These are phyloP conservation scores for Molothrus ater DNA, from an alignment of 2,797 vertebrate genomes.

Conservation along the genomic window DNA sequence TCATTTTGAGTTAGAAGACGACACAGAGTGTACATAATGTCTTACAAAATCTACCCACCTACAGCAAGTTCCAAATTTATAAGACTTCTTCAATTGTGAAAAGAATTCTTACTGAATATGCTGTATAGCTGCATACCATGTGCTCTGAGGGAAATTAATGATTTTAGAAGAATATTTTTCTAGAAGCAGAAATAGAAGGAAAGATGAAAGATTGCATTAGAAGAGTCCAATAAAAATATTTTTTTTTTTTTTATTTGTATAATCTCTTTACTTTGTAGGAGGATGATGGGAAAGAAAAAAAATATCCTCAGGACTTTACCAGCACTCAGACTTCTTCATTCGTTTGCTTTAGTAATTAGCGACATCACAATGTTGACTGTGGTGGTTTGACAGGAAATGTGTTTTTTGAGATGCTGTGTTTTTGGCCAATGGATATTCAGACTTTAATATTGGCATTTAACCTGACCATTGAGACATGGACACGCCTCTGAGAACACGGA, in stretches of 20 bases:
- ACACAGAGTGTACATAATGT: neutral
- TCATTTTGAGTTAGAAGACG: neutral
- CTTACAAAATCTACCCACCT: conserved; percentile 5
- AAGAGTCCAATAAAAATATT: neutral
- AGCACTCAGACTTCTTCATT: neutral
- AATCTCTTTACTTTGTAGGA: neutral
- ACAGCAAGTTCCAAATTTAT: neutral
- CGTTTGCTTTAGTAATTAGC: neutral
- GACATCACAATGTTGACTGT: neutral
- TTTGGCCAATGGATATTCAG: too few species aligned
- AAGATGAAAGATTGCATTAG: neutral
- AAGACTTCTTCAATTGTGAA: neutral
- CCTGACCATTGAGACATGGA: too few species aligned
- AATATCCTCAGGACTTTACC: neutral
- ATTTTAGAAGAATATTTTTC: neutral
- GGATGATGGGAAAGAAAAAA: neutral
- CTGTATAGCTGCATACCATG: neutral
- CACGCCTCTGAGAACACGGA: too few species aligned
- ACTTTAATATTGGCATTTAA: too few species aligned
- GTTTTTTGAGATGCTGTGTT: too few species aligned
- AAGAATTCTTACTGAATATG: neutral
- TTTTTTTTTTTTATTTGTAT: neutral
- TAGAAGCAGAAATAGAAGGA: neutral
- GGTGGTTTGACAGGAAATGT: too few species aligned
- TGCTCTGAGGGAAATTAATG: neutral